Evolutionary conservation across 2,113 vertebrate species (phyloP), one percentile per base, ranked within the genome.

Genomic region (Vulpes vulpes): DNA sequence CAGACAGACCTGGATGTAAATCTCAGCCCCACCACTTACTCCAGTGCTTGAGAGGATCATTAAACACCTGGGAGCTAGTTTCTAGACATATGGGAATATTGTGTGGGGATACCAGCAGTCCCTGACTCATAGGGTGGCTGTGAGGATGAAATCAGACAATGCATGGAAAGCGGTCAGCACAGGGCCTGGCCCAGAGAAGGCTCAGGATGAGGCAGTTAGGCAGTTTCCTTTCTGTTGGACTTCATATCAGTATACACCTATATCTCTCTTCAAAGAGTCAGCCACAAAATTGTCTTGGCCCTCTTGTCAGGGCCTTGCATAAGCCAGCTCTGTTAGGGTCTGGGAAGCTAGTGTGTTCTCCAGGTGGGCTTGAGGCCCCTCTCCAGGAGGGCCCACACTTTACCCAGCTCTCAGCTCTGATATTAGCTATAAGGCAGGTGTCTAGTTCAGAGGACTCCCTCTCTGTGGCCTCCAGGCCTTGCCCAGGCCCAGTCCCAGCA

Each of bases 201-300:
- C 51, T 38, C 6, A 1, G 32, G 0, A 11, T 11, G 16, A 74
- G 51, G 55, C 3, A 9, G 81, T 20, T 17, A 3, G 25, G 30
- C 10, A 14, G 12, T 11, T 38, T 6, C 27, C 3, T 8, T 4
- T 67, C 53, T 2, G 8, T 49, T 7, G 79, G 38, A 38, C 60
- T 10, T 27, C 67, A 22, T 1, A 3, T 8, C 3, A 9, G 2
- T 3, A 5, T 0, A 2, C 4, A 16, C 82, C 65, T 10, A 32
- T 0, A 1, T 20, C 11, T 32, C 27, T 78, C 67, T 69, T 5
- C 53, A 62, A 16, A 78, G 88, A 83, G 25, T 14, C 6, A 17
- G 78, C 55, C 73, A 53, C 35, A 32, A 11, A 23, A 38, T 43
- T 15, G 35, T 2, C 30, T 30, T 1, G 3, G 73, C 7, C 74